Evolutionary conservation across 2,797 vertebrate species (phyloP), one percentile per base, ranked within the genome.

Genomic region (Gymnothorax javanicus): DNA sequence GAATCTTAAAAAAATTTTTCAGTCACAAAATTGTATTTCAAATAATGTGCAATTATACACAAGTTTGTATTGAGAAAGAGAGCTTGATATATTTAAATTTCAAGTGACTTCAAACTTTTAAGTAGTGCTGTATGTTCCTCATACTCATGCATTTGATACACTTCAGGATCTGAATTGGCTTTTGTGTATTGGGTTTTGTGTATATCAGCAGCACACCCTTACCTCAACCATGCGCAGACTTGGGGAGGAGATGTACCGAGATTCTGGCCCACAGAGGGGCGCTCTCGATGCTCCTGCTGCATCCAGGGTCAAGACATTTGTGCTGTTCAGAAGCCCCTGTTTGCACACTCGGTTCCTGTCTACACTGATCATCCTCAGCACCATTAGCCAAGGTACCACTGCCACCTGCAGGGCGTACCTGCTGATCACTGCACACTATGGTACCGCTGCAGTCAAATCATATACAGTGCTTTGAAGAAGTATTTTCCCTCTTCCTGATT

Each of bases 361-460:
- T 86, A 95, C 93, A 84, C 94, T 99, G 90, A 96, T 99, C 93
- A 91, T 97, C 90, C 95, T 99, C 69, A 96, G 92, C 93, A 98
- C 97, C 85, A 91, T 97, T 89, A 97, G 95, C 87, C 97, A 97
- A 96, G 97, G 98, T 17, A 3, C 84, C 62, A n/a, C 23, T 2
- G 23, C 62, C 23, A 7, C 23, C 60, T 62, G 20, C 60, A 62
- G 11, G 1, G 11, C 60, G 20, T 62, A 62, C 11, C 33, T 43
- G 33, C 33, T 43, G 13, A 13, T 43, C 33, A 43, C 33, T 43
- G 33, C 33, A 43, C 33, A 43, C 33, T 43, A 43, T 43, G 33
- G 1, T 43, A 43, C 33, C 33, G 2, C 33, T 43, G 33, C 33
- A 1, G 33, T 2, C 8, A 2, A 59, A 43, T 43, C 33, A 2